Conservation (phyloP, 2,888 invertebrate species). For the Acronicta leporina region DNA sequence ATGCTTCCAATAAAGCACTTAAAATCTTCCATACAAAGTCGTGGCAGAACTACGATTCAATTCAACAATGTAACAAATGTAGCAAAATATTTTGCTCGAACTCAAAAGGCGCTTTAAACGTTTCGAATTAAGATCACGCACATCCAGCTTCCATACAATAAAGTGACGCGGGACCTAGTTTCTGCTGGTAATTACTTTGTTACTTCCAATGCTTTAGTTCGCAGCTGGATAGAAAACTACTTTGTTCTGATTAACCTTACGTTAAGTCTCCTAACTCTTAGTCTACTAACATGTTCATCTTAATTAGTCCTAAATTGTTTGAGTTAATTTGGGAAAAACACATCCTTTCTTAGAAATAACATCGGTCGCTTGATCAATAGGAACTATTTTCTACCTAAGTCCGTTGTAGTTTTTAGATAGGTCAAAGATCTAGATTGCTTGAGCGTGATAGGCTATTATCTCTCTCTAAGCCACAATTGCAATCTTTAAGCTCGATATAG, state of each 20-base stretch:
- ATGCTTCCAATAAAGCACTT: constrained; percentile 21
- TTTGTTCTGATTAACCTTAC: constrained; percentile 52
- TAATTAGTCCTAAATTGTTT: constrained; percentile 41
- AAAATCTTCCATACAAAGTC: constrained; percentile 20
- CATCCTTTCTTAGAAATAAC: constrained; percentile 18
- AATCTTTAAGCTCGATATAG: constrained; percentile 43
- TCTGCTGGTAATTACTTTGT: constrained; percentile 53
- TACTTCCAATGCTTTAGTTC: constrained; percentile 49
- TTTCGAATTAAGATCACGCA: constrained; percentile 56
- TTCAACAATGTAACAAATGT: constrained; percentile 43
- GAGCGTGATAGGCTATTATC: constrained; percentile 43
- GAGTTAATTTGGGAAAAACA: constrained; percentile 4
- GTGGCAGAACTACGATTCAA: constrained; percentile 25
- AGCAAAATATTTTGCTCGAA: constrained; percentile 32
- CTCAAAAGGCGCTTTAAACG: constrained; percentile 38
- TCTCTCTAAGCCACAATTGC: constrained; percentile 39
- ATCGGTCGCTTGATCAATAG: not conserved
- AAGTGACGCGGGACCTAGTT: constrained; percentile 53
- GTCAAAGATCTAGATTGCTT: constrained; percentile 41
- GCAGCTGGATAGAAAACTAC: constrained; percentile 42
- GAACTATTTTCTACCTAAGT: not conserved
- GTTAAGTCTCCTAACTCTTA: constrained; percentile 23
- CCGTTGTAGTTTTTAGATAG: constrained; percentile 27
- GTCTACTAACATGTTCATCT: constrained; percentile 27
- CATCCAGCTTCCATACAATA: constrained; percentile 47